Conservation (phyloP, 2,888 invertebrate species). For the Ormyrus labotus region DNA sequence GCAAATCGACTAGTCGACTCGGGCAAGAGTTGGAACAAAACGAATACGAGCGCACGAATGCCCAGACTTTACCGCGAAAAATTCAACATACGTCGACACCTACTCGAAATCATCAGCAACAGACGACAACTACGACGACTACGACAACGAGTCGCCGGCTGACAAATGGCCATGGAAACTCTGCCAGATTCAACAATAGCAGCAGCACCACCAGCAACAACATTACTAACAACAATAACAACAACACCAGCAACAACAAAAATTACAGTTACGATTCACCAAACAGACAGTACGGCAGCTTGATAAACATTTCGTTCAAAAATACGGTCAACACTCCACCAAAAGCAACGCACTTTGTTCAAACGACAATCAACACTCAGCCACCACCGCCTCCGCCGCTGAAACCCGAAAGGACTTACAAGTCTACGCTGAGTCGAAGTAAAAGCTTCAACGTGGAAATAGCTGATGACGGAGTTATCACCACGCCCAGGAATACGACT, state of each 20-base stretch:
- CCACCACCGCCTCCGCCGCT: conserved; percentile 68
- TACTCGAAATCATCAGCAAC: conserved; percentile 64
- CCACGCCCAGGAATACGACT: conserved; percentile 71
- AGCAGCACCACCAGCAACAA: not conserved
- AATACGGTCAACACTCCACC: conserved; percentile 73
- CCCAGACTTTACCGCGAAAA: conserved; percentile 87
- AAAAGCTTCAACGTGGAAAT: conserved; percentile 91
- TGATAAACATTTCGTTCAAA: conserved; percentile 82
- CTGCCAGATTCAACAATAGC: not conserved
- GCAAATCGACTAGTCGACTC: conserved; percentile 87
- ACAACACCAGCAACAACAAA: not conserved
- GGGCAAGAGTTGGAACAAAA: conserved; percentile 72
- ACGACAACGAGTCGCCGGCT: conserved; percentile 46
- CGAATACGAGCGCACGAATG: conserved; percentile 78
- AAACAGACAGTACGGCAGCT: conserved; percentile 68
- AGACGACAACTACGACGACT: conserved; percentile 44
- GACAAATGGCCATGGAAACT: conserved; percentile 51
- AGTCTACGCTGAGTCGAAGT: conserved; percentile 85
- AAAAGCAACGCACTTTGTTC: conserved; percentile 53
- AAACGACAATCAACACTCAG: conserved; percentile 44
- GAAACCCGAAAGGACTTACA: conserved; percentile 88
- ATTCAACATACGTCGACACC: conserved; percentile 70
- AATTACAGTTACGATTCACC: conserved; percentile 13
- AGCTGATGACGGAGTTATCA: conserved; percentile 72
- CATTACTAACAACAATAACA: no score